phyloP scores from a whole-genome alignment of 2,888 invertebrate genomes.

The Petrolisthes cinctipes region DNA sequence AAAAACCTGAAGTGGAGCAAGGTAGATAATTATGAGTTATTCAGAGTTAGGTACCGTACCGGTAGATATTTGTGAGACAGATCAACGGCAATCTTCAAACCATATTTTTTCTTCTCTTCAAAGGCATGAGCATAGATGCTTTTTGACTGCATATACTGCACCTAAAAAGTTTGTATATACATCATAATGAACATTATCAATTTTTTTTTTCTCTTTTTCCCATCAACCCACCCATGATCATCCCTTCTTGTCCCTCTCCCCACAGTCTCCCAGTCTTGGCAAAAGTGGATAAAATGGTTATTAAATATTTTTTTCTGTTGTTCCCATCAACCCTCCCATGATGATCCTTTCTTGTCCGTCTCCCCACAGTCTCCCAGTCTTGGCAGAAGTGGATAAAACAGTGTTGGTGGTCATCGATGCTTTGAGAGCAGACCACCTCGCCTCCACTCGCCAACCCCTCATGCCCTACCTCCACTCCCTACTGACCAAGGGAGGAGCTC shows the following conservation, averaged over 20 bases:
- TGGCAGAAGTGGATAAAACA: conserved; percentile 35
- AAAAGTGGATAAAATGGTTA: neutral
- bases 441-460: conserved; percentile 22
- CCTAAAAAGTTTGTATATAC: too few relatives aligned
- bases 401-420: conserved; percentile 61
- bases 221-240: neutral
- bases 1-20: neutral
- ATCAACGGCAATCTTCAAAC: too few relatives aligned
- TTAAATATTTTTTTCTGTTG: neutral
- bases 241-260: neutral
- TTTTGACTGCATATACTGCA: too few relatives aligned
- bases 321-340: neutral
- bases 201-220: neutral
- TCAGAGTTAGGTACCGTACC: neutral
- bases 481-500: conserved; percentile 25
- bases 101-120: too few relatives aligned
- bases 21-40: neutral
- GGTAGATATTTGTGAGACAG: too few relatives aligned
- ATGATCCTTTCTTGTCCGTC: neutral
- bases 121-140: too few relatives aligned
- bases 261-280: neutral
- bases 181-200: neutral
- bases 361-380: neutral
- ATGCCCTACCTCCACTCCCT: conserved; percentile 47
- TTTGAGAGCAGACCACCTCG: conserved; percentile 50